phyloP scores from a whole-genome alignment of 1,140 invertebrate genomes.

The Musca domestica region DNA sequence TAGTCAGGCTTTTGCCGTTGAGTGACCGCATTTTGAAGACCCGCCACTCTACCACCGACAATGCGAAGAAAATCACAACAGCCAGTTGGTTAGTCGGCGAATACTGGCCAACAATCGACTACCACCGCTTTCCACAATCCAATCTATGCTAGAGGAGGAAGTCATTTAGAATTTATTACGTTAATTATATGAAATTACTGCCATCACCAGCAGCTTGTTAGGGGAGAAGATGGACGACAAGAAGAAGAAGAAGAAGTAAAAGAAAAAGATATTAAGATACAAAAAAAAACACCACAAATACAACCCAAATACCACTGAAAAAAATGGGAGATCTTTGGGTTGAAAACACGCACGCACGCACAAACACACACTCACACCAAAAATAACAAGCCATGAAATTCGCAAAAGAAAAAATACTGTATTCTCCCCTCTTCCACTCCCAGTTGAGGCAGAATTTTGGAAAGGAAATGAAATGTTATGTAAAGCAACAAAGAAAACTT shows the following conservation, averaged over 20 bases:
- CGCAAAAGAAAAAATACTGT: too few relatives aligned
- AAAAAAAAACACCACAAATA: background rate
- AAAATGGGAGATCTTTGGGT: background rate
- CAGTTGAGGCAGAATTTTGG: too few relatives aligned
- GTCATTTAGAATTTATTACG: slow-evolving; percentile 19
- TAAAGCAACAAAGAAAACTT: too few relatives aligned
- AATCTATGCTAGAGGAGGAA: background rate
- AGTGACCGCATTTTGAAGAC: slow-evolving; percentile 14
- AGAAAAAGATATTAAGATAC: background rate
- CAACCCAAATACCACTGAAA: slow-evolving; percentile 1
- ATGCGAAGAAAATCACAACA: background rate
- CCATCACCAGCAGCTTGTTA: background rate
- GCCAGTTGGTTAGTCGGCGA: background rate
- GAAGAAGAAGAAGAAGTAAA: background rate
- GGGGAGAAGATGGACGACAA: background rate
- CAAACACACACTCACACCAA: too few relatives aligned
- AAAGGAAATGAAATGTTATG: too few relatives aligned
- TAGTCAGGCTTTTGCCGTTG: slow-evolving; percentile 6
- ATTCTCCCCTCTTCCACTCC: too few relatives aligned
- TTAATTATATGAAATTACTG: slow-evolving; percentile 23
- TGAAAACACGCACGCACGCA: too few relatives aligned
- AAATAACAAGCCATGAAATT: too few relatives aligned
- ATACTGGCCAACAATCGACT: background rate
- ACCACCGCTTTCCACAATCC: background rate
- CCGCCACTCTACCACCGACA: background rate